Evolutionary conservation across 2,888 invertebrate genomes (phyloP).

Genomic region (Plutella xylostella): DNA sequence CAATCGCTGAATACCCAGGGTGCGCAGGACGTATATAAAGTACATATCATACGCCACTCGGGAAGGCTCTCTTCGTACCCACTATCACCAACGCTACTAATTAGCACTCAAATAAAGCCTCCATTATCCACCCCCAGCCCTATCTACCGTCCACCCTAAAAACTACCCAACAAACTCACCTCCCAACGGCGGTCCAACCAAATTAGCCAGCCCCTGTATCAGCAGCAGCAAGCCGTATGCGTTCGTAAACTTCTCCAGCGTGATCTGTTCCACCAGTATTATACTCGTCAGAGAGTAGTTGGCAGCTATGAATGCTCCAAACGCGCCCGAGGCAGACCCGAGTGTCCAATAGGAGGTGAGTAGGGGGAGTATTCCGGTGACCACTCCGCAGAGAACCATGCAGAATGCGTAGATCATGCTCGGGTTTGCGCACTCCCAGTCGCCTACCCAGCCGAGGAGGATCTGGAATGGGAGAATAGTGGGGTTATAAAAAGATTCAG

Average conservation of each 20-base stretch:
- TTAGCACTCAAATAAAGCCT: too few relatives aligned
- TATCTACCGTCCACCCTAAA: too few relatives aligned
- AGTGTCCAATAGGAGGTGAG: conserved; percentile 33
- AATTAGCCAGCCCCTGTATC: conserved; percentile 90
- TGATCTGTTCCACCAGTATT: conserved; percentile 89
- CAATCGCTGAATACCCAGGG: too few relatives aligned
- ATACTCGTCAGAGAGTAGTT: conserved; percentile 93
- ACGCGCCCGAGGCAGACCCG: conserved; percentile 75
- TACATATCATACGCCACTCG: too few relatives aligned
- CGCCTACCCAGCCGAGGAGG: conserved; percentile 88
- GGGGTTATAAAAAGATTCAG: too few relatives aligned
- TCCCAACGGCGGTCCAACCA: conserved; percentile 90
- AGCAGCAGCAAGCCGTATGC: conserved; percentile 90
- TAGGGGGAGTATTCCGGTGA: conserved; percentile 76
- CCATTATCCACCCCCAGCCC: too few relatives aligned
- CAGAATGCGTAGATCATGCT: conserved; percentile 84
- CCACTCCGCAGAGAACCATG: conserved; percentile 78
- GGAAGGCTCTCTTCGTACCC: too few relatives aligned
- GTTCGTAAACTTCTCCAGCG: conserved; percentile 90
- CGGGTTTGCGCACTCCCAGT: conserved; percentile 81
- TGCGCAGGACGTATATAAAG: too few relatives aligned
- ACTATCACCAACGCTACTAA: too few relatives aligned
- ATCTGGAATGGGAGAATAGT: conserved; percentile 72
- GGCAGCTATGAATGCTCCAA: conserved; percentile 91
- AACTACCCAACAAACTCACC: conserved; percentile 76